Percentiles rank a stretch among this genome's conserved stretches.
These are phyloP conservation scores for Porites lutea DNA, from an alignment of 64 coral and sea anemone genomes.

Conservation along the genomic window DNA sequence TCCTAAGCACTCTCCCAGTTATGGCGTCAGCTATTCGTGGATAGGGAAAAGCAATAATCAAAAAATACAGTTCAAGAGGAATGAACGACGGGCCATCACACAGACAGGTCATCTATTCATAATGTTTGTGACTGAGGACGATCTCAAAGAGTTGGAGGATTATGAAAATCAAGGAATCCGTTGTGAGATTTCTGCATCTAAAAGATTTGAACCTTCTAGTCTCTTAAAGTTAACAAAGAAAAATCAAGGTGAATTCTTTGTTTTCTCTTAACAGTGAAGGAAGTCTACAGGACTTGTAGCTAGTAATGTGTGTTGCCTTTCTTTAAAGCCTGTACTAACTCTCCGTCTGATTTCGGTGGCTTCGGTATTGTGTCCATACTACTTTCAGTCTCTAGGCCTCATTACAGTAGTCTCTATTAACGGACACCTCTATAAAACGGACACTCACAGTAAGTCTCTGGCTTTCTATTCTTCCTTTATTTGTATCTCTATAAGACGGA, in stretches of 20 bases:
- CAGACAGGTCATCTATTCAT: conserved; percentile 40
- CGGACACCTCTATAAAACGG: too few species aligned
- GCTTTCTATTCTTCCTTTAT: too few species aligned
- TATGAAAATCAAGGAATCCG: neutral
- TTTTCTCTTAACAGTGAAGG: neutral
- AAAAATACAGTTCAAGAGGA: neutral
- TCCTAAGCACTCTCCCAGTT: neutral
- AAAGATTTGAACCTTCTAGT: neutral
- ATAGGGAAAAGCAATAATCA: neutral
- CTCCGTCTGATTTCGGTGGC: too few species aligned
- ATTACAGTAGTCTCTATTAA: too few species aligned
- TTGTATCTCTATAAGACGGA: too few species aligned
- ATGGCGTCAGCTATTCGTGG: neutral
- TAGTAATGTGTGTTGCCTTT: too few species aligned
- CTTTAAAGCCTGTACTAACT: too few species aligned
- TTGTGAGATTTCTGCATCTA: conserved; percentile 30
- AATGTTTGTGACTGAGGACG: conserved; percentile 11
- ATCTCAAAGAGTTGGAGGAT: neutral
- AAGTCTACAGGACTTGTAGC: too few species aligned
- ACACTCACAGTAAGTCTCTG: too few species aligned
- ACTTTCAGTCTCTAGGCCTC: too few species aligned
- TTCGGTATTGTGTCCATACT: too few species aligned
- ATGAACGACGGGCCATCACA: neutral
- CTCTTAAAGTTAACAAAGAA: neutral
- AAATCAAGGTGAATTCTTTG: neutral